Evolutionary conservation across 2,888 invertebrate genomes (phyloP), one percentile per base, ranked within the genome.

Genomic region (Dynastes hyllus): DNA sequence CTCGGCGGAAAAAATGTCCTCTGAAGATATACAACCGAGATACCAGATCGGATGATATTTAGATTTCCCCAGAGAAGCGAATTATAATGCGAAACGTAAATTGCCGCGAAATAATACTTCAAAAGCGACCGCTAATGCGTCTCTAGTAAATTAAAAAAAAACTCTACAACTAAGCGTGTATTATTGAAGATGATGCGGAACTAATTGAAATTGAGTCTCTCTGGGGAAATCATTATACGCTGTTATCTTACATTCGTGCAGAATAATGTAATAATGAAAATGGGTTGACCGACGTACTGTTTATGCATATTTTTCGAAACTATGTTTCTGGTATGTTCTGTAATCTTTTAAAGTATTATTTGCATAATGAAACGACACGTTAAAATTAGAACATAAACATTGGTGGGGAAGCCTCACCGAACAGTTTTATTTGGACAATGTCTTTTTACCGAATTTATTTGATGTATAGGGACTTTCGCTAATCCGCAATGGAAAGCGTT

Each of bases 211-310:
- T 29, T 37, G 32, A 29, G 16, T 9, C 61, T 11, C 55, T 58
- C 65, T 16, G 37, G 65, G 65, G 65, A 40, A 65, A 65, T 40
- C 40, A 65, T 32, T 65, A 32, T 32, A 37, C 37, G 40, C 40
- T 16, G 37, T 40, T 65, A 65, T 37, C 13, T 13, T 37, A 40
- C 32, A n/a, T 65, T 13, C 65, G n/a, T 37, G 65, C 13, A 37
- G 37, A n/a, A 37, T 65, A 65, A 65, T 65, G 65, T 65, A 65
- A 65, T 65, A 32, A 65, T 58, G 55, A 22, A 22, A 22, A 58
- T 58, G 55, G 22, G 55, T 58, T 58, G 22, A 22, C 22, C 22
- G 16, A 16, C 16, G 22, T 58, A 16, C 22, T 16, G 4, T 16
- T 11, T 6, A 55, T 53, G 53, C 3, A 53, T 53, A 13, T 58